Evolutionary conservation across 2,888 invertebrate species (phyloP), one percentile per base, ranked within the genome.

Genomic region (Digitonthophagus gazella): DNA sequence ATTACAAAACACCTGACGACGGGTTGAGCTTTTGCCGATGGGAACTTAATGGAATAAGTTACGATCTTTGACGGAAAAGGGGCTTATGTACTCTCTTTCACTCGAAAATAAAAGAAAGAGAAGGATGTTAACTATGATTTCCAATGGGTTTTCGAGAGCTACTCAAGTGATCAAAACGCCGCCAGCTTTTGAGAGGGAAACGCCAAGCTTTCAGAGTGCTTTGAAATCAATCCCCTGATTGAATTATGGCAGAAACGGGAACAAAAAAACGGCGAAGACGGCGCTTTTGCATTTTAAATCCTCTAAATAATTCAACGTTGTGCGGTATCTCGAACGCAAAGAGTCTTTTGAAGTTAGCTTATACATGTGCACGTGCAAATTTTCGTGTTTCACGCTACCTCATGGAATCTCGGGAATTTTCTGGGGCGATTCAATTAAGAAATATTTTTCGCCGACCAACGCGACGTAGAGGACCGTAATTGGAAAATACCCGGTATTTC

Each of bases 371-470:
- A 44, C 2, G 6, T 44, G 28, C 28, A 44, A 44, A 44, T 44
- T 44, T 44, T 44, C 11, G 8, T 8, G 3, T 11, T 44, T 44
- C 28, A 5, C 28, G 28, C 61, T 55, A n/a, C 19, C 16, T 5
- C 15, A 55, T 44, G 44, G 54, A 15, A 16, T 55, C 22, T 55
- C 4, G 8, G 65, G 8, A 55, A 55, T 54, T 65, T 44, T 4
- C 18, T n/a, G n/a, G n/a, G 28, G 65, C 65, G 65, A 65, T 28
- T 16, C 54, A 55, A 55, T 65, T 65, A 65, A 18, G 55, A 65
- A 18, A 65, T 54, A 65, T 65, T 65, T 65, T 65, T n/a, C 16
- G 15, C 56, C 18, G 54, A 16, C 28, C 28, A 44, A 44, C 28
- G 28, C 28, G 28, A 6, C 28, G 28, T n/a, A n/a, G 28, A 44